These are phyloP conservation scores for Fistularia tabacaria DNA, from an alignment of 2,797 vertebrate species.

Conservation along the genomic window DNA sequence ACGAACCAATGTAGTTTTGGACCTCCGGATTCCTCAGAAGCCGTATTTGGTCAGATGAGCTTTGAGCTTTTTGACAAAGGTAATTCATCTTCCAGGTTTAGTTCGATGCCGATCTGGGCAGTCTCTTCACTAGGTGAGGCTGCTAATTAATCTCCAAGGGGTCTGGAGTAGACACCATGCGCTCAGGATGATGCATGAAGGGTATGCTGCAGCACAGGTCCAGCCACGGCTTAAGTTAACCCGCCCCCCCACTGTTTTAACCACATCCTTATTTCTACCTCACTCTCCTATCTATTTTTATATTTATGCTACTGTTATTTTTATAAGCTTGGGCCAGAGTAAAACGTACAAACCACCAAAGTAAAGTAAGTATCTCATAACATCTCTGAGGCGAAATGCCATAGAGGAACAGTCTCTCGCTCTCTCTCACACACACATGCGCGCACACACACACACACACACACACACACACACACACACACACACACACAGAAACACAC, in stretches of 20 bases:
- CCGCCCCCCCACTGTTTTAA: too few relatives aligned
- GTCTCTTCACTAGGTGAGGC: slow-evolving; percentile 40
- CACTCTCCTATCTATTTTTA: not conserved
- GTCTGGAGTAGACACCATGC: slow-evolving; percentile 38
- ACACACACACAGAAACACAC: too few relatives aligned
- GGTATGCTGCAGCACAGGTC: slow-evolving; percentile 36
- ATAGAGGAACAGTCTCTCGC: too few relatives aligned
- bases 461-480: too few relatives aligned
- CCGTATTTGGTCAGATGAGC: slow-evolving; percentile 54
- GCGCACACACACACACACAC: too few relatives aligned
- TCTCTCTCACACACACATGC: too few relatives aligned
- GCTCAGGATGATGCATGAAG: slow-evolving; percentile 60
- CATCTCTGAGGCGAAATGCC: too few relatives aligned
- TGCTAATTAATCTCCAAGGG: slow-evolving; percentile 62
- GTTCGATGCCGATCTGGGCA: slow-evolving; percentile 54
- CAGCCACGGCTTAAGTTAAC: not conserved
- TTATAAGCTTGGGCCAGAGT: too few relatives aligned
- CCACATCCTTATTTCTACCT: not conserved
- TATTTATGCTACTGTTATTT: not conserved
- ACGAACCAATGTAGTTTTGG: slow-evolving; percentile 25
- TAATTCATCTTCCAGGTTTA: slow-evolving; percentile 60
- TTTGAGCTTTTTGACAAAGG: slow-evolving; percentile 50
- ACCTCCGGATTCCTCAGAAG: slow-evolving; percentile 24
- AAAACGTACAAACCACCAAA: too few relatives aligned
- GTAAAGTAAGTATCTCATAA: too few relatives aligned